These are phyloP conservation scores for Gallinago nigripennis DNA, from an alignment of 2,797 vertebrate species.

Conservation along the genomic window DNA sequence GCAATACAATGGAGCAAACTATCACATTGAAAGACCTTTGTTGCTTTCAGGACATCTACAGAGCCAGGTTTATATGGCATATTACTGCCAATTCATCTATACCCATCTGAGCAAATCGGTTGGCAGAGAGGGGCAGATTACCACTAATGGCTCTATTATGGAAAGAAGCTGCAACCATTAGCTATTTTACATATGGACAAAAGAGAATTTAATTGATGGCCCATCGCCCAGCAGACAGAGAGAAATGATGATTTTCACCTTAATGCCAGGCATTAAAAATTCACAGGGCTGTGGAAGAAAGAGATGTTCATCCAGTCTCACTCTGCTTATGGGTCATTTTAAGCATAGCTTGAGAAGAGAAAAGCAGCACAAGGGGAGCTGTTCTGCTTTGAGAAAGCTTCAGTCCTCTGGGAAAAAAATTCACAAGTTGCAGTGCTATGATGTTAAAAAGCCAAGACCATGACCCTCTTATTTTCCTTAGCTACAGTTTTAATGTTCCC, in stretches of 20 bases:
- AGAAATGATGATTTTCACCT: slow-evolving; percentile 63
- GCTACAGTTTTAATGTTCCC: background rate
- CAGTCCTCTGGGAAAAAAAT: background rate
- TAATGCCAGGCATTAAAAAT: slow-evolving; percentile 67
- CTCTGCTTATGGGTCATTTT: slow-evolving; percentile 38
- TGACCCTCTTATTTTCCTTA: slow-evolving; percentile 42
- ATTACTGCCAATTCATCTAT: slow-evolving; percentile 59
- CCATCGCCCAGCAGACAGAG: slow-evolving; percentile 40
- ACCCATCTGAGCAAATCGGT: slow-evolving; percentile 61
- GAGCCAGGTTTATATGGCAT: slow-evolving; percentile 60
- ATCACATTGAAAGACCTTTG: slow-evolving; percentile 33
- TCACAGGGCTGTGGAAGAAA: slow-evolving; percentile 12
- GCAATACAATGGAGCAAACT: slow-evolving; percentile 13
- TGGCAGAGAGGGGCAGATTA: slow-evolving; percentile 63
- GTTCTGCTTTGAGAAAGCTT: background rate
- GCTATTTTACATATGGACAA: slow-evolving; percentile 67
- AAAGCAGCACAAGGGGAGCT: slow-evolving; percentile 13
- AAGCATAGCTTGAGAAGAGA: slow-evolving; percentile 46
- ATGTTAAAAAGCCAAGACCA: slow-evolving; percentile 38
- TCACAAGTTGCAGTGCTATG: slow-evolving; percentile 5
- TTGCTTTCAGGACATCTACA: slow-evolving; percentile 57
- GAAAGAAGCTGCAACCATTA: slow-evolving; percentile 69
- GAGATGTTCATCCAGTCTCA: slow-evolving; percentile 35
- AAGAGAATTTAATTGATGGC: slow-evolving; percentile 58
- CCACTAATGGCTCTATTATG: slow-evolving; percentile 59